Base-by-base conservation (phyloP, 2,888 invertebrate species). In the Glyphotaelius pellucidus region DNA sequence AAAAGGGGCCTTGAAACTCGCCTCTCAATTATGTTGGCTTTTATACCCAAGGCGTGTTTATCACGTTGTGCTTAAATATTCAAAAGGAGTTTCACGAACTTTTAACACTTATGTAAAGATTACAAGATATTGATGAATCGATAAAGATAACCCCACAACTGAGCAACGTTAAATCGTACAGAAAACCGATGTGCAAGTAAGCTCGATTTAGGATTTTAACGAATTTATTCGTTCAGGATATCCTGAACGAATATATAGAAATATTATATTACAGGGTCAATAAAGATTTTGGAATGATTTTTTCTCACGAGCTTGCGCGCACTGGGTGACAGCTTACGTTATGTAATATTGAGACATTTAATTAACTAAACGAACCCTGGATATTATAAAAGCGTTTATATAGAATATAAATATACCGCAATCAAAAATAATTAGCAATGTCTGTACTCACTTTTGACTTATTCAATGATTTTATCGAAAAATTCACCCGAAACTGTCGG, bases 241-340 rank as follows among this genome's bases (percentile, higher is more conserved):
- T 25, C 5, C 52, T 25, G n/a, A n/a, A n/a, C n/a, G n/a, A 67
- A 7, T 67, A 25, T n/a, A 67, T 5, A 25, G 9, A n/a, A 67
- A 67, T 25, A 9, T 19, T 7, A 9, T n/a, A 25, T 25, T n/a
- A 5, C n/a, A 67, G 67, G 67, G 67, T 19, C 67, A 25, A 67
- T 15, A 67, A 67, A 5, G 25, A 67, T 67, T 19, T 67, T 19
- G 67, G 67, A 25, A 67, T 67, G 25, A 67, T 19, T 67, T 67
- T 67, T 67, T 67, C 25, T 9, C 4, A 83, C 81, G 81, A 83
- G 31, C 32, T 32, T 83, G 31, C 35, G 19, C 3, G 31, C 32
- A 83, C 83, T 35, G 38, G 32, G 32, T 83, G 83, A 83, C 83
- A 83, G 83, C 32, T 67, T n/a, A 83, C 32, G 83, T 83, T 83